Base-by-base conservation (phyloP, 2,797 vertebrate species). In the Hydrolagus colliei region DNA sequence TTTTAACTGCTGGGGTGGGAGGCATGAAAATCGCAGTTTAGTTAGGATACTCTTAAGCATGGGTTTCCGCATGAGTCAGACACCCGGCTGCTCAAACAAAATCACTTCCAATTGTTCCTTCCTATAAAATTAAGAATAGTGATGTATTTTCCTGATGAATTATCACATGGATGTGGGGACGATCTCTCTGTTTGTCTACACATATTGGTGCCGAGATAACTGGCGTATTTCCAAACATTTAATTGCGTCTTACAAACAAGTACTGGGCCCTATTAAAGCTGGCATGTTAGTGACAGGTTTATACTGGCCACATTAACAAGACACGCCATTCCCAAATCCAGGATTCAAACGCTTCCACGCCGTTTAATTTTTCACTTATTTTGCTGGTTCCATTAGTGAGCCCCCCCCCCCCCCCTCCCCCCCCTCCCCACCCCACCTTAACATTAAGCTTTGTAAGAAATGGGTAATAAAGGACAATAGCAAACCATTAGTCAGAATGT, bases 401-500 rank as follows among this genome's bases (percentile, higher is more conserved):
- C 32, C 14, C 62, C 63, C 79, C 27, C 27, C 27, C 0, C 27
- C 27, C 27, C 27, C 27, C 1, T n/a, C 32, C 14, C 62, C 63
- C 79, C 27, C 27, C 27, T 0, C 27, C 27, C 27, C 27, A 0
- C 1, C 62, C 35, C 10, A 82, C 16, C 16, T 32, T 14, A 82
- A 68, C 18, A 18, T 9, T 16, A 41, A 16, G 68, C 2, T 35
- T 68, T 14, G n/a, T 27, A 41, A 20, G 65, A 65, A 84, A 77
- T 59, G n/a, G 9, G 41, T 52, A 52, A 77, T n/a, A 41, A 35
- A 71, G 65, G 67, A 35, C 79, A 14, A 84, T 84, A 71, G 63
- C 79, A 84, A 68, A 41, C 65, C 20, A 84, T 84, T 84, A 41
- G 65, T 68, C 32, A 84, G 79, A 84, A 67, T 84, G 79, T 41